Percentiles rank a stretch among this genome's conserved stretches.
phyloP scores from a whole-genome alignment of 2,888 invertebrate species.

The Cryptosula pallasiana region DNA sequence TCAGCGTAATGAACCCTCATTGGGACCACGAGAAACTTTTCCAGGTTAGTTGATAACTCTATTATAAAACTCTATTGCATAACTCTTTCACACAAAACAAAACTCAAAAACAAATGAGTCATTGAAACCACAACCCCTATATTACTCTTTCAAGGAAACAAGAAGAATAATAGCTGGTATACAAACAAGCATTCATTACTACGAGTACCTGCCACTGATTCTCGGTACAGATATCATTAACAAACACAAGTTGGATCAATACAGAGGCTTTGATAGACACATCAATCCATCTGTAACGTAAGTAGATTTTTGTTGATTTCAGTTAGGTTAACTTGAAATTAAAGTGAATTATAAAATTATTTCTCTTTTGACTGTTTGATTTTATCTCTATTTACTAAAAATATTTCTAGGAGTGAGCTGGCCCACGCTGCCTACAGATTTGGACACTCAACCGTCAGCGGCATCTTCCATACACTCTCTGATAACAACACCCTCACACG shows the following conservation, averaged over 20 bases:
- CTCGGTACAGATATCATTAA: not conserved
- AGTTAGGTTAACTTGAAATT: not conserved
- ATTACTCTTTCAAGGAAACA: not conserved
- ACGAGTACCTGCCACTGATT: slow-evolving; percentile 7
- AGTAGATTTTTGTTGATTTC: not conserved
- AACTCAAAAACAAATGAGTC: too few species aligned
- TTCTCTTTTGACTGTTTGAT: not conserved
- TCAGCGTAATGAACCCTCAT: not conserved
- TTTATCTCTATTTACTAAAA: not conserved
- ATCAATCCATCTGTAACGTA: not conserved
- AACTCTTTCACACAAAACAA: not conserved
- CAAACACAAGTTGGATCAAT: not conserved
- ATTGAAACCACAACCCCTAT: too few species aligned
- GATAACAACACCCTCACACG: too few species aligned
- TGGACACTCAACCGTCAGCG: slow-evolving; percentile 2
- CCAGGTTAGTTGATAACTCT: not conserved
- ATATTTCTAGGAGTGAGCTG: slow-evolving; percentile 1
- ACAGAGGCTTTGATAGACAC: not conserved
- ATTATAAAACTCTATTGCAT: not conserved
- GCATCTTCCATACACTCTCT: too few species aligned
- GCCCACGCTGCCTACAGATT: not conserved
- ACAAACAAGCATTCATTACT: slow-evolving; percentile 2
- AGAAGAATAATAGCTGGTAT: slow-evolving; percentile 15
- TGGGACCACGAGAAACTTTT: not conserved
- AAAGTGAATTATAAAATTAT: too few species aligned